Evolutionary conservation across 2,888 invertebrate species (phyloP).

Genomic region (Temnothorax rugatulus): DNA sequence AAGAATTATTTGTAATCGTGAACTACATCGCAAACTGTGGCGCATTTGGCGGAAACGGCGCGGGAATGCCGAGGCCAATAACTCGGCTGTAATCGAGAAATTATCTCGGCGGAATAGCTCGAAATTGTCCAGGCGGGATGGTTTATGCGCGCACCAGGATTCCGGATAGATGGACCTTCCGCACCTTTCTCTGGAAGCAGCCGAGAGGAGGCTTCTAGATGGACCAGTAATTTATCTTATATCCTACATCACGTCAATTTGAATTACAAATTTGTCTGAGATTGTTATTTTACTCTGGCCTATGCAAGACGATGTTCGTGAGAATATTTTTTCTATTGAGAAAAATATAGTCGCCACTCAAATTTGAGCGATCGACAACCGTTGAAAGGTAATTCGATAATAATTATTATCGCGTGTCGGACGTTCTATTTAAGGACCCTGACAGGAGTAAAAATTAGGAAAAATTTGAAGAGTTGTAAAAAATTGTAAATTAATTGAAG

Average conservation of each 20-base stretch:
- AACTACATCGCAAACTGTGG: background rate
- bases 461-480: too few relatives aligned
- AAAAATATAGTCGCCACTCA: background rate
- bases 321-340: background rate
- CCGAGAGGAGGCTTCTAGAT: slow-evolving; percentile 23
- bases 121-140: slow-evolving; percentile 39
- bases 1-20: background rate
- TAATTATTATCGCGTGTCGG: background rate
- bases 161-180: slow-evolving; percentile 43
- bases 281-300: slow-evolving; percentile 62
- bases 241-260: slow-evolving; percentile 68
- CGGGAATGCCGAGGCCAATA: background rate
- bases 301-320: background rate
- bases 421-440: too few relatives aligned
- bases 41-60: background rate
- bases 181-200: slow-evolving; percentile 45
- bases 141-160: slow-evolving; percentile 52
- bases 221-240: slow-evolving; percentile 73
- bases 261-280: slow-evolving; percentile 77
- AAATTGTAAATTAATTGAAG: too few relatives aligned
- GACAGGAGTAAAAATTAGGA: too few relatives aligned
- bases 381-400: background rate
- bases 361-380: background rate
- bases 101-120: slow-evolving; percentile 58
- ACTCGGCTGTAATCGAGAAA: slow-evolving; percentile 62